Conservation (phyloP, 2,113 vertebrate genomes). For the Mobula hypostoma region DNA sequence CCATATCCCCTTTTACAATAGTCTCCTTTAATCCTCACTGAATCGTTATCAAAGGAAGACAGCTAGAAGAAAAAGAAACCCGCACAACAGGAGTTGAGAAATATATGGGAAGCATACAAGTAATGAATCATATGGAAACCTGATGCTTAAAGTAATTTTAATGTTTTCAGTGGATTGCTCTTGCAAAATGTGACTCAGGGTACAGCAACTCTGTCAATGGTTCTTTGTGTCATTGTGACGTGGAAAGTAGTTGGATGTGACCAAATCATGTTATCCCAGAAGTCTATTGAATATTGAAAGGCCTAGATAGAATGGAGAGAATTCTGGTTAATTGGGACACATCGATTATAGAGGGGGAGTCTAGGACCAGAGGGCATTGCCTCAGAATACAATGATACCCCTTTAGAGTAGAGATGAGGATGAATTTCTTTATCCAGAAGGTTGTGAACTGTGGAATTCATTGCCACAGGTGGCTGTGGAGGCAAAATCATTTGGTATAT, state of each 20-base stretch:
- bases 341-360: no score
- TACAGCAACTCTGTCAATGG: no score
- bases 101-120: conserved; percentile 1
- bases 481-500: no score
- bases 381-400: no score
- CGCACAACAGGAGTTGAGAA: conserved; percentile 31
- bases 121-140: conserved; percentile 27
- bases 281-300: no score
- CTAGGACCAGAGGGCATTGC: no score
- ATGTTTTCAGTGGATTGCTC: conserved; percentile 21
- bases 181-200: neutral
- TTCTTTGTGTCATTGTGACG: neutral
- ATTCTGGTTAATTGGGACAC: no score
- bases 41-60: conserved; percentile 23
- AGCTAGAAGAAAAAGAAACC: conserved; percentile 9
- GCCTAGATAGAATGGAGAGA: no score
- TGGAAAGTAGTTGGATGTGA: neutral
- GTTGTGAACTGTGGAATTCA: no score
- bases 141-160: conserved; percentile 7
- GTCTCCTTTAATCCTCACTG: conserved; percentile 30
- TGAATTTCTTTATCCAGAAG: no score
- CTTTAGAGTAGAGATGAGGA: no score
- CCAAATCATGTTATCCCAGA: neutral
- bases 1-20: conserved; percentile 25
- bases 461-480: no score